Percentiles rank a stretch among this genome's conserved stretches.
phyloP scores from a whole-genome alignment of 2,797 vertebrate species.

The Karalla daura region DNA sequence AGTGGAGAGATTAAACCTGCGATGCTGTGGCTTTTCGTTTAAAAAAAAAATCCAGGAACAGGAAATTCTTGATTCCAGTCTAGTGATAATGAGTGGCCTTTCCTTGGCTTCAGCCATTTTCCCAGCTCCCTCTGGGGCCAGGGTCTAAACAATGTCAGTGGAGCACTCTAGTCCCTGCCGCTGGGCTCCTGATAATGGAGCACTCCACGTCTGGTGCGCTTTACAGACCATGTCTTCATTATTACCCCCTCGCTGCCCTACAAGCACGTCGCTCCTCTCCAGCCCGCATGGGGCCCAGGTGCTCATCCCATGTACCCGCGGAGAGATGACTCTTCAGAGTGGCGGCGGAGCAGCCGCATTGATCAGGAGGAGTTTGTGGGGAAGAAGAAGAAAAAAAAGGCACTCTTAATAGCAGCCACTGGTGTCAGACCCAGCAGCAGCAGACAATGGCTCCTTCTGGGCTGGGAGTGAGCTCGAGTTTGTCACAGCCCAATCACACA shows the following conservation, averaged over 20 bases:
- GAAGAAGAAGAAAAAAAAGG: conserved; percentile 45
- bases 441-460: conserved; percentile 63
- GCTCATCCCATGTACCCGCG: conserved; percentile 66
- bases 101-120: conserved; percentile 74
- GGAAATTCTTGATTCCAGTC: conserved; percentile 82
- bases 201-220: conserved; percentile 74
- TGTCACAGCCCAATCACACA: conserved; percentile 57
- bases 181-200: conserved; percentile 76
- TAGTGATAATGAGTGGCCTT: conserved; percentile 80
- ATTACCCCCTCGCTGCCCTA: conserved; percentile 69
- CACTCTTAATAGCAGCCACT: conserved; percentile 62
- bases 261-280: conserved; percentile 65
- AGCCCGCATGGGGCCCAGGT: conserved; percentile 70
- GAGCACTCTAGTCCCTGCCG: conserved; percentile 71
- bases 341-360: conserved; percentile 59
- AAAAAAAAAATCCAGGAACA: conserved; percentile 63
- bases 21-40: conserved; percentile 38
- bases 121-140: conserved; percentile 69
- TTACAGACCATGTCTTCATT: conserved; percentile 76
- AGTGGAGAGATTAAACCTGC: conserved; percentile 19
- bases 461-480: conserved; percentile 43
- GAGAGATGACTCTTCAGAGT: conserved; percentile 75
- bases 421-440: conserved; percentile 57
- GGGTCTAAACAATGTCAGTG: conserved; percentile 79
- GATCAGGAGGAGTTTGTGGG: conserved; percentile 48